These are phyloP conservation scores for Tipula unca DNA, from an alignment of 2,888 invertebrate genomes.

Conservation along the genomic window DNA sequence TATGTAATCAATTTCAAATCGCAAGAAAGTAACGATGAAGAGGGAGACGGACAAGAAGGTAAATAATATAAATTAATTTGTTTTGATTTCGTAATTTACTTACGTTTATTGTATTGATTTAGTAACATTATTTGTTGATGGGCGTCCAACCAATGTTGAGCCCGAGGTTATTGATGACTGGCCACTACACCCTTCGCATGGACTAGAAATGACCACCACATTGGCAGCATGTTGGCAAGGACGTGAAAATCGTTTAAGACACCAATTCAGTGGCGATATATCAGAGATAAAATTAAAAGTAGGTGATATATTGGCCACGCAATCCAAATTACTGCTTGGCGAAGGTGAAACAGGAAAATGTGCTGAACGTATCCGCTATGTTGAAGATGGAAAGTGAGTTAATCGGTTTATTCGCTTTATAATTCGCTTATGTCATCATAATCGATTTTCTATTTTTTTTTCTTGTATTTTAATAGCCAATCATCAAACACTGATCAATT, in stretches of 20 bases:
- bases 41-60: constrained; percentile 19
- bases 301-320: constrained; percentile 30
- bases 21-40: neutral
- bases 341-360: constrained; percentile 52
- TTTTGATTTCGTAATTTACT: neutral
- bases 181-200: constrained; percentile 94
- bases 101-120: neutral
- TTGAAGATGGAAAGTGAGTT: constrained; percentile 16
- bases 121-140: constrained; percentile 30
- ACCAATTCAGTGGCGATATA: constrained; percentile 46
- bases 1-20: constrained; percentile 66
- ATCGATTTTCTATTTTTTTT: neutral
- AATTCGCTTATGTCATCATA: neutral
- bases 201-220: constrained; percentile 84
- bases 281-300: constrained; percentile 38
- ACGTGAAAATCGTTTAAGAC: constrained; percentile 82
- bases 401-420: neutral
- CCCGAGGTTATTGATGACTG: constrained; percentile 99
- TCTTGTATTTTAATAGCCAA: neutral
- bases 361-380: constrained; percentile 14
- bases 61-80: neutral
- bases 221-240: constrained; percentile 99
- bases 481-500: constrained; percentile 9
- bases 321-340: neutral
- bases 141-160: constrained; percentile 53